These are phyloP conservation scores for Sebastes hubbsi DNA, from an alignment of 2,797 vertebrate genomes.

Conservation along the genomic window DNA sequence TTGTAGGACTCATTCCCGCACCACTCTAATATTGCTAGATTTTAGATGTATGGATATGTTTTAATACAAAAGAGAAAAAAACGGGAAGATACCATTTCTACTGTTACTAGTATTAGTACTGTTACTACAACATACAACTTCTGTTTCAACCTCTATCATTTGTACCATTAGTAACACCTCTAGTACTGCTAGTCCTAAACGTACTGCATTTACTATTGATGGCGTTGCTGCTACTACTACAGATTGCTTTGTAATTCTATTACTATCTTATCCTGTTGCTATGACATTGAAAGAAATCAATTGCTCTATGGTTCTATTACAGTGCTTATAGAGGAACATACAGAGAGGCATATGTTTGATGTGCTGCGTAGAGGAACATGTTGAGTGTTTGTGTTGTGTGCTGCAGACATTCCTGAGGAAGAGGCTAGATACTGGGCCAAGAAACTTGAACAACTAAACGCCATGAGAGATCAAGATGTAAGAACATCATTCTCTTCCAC, in stretches of 20 bases:
- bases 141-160: neutral
- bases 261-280: neutral
- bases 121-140: neutral
- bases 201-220: neutral
- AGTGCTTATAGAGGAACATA: neutral
- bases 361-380: neutral
- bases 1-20: too few relatives aligned
- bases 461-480: slow-evolving; percentile 97
- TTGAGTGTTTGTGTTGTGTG: slow-evolving; percentile 15
- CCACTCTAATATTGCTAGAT: neutral
- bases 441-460: slow-evolving; percentile 98
- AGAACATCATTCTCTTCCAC: slow-evolving; percentile 50
- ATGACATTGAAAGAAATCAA: neutral
- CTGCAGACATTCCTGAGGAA: slow-evolving; percentile 96
- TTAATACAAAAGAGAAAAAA: neutral
- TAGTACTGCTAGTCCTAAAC: too few relatives aligned
- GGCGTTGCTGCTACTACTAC: neutral
- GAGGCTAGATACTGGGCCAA: slow-evolving; percentile 99
- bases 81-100: neutral
- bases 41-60: neutral
- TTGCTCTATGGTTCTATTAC: neutral
- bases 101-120: neutral
- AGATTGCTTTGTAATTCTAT: neutral
- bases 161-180: too few relatives aligned
- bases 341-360: neutral